These are phyloP conservation scores for Caenorhabditis macrosperma DNA, from an alignment of 2,888 invertebrate species.

Conservation along the genomic window DNA sequence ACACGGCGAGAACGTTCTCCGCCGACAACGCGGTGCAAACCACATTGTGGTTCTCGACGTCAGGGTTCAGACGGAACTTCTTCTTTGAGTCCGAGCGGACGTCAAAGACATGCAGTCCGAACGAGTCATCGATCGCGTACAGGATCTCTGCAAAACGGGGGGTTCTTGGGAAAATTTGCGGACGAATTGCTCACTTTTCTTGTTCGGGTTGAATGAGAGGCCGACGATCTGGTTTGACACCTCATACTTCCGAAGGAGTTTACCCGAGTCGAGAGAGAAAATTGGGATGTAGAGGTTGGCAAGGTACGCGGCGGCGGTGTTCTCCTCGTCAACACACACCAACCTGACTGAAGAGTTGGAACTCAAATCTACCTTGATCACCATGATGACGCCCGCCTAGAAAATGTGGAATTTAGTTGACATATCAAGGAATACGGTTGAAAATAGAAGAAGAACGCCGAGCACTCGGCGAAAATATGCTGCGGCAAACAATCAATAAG, in stretches of 20 bases:
- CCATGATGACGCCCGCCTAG: slow-evolving; percentile 9
- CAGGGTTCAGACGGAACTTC: slow-evolving; percentile 63
- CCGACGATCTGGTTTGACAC: slow-evolving; percentile 47
- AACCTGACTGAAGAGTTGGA: slow-evolving; percentile 18
- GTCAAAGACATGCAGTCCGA: slow-evolving; percentile 63
- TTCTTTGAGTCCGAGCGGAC: slow-evolving; percentile 52
- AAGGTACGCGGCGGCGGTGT: slow-evolving; percentile 24
- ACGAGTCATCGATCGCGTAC: slow-evolving; percentile 61
- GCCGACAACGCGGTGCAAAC: slow-evolving; percentile 52
- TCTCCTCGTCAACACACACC: slow-evolving; percentile 15
- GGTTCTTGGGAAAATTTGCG: too few relatives aligned
- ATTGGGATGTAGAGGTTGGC: slow-evolving; percentile 53
- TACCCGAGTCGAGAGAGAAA: slow-evolving; percentile 19
- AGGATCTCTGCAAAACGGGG: slow-evolving; percentile 47
- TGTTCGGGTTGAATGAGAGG: slow-evolving; percentile 22
- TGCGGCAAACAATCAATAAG: background rate
- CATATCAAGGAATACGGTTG: too few relatives aligned
- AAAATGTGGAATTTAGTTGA: background rate
- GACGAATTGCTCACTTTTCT: slow-evolving; percentile 28
- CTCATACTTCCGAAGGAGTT: slow-evolving; percentile 1
- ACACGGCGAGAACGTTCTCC: slow-evolving; percentile 51
- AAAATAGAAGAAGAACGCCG: background rate
- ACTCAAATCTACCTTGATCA: slow-evolving; percentile 6
- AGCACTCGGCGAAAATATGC: background rate
- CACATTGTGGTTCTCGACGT: slow-evolving; percentile 61